phyloP scores from a whole-genome alignment of 2,113 vertebrate species.

The Probosciger aterrimus region DNA sequence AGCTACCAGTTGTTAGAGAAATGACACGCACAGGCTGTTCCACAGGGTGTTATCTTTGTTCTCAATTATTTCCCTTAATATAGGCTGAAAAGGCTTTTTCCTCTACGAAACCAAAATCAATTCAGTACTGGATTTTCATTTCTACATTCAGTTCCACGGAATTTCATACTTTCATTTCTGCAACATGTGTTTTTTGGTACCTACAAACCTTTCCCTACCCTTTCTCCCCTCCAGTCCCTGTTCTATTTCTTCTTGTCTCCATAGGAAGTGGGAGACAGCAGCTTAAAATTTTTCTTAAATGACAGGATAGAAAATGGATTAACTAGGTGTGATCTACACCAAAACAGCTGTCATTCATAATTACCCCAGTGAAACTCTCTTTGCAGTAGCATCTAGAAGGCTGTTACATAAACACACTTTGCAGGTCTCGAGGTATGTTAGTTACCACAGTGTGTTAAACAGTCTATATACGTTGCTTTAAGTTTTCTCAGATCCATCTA shows the following conservation, averaged over 20 bases:
- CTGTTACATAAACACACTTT: neutral
- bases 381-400: neutral
- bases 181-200: neutral
- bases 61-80: neutral
- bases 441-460: neutral
- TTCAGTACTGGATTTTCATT: neutral
- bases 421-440: neutral
- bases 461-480: neutral
- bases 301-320: neutral
- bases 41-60: neutral
- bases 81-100: neutral
- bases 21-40: neutral
- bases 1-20: neutral
- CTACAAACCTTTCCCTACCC: neutral
- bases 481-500: neutral
- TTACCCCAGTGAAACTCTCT: neutral
- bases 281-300: neutral
- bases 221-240: neutral
- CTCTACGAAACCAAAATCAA: neutral
- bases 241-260: neutral
- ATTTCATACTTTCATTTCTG: neutral
- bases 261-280: neutral
- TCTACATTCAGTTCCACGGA: neutral
- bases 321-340: neutral
- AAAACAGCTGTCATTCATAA: neutral